These are phyloP conservation scores for Leptodactylus fallax DNA, from an alignment of 2,797 vertebrate species.

Conservation along the genomic window DNA sequence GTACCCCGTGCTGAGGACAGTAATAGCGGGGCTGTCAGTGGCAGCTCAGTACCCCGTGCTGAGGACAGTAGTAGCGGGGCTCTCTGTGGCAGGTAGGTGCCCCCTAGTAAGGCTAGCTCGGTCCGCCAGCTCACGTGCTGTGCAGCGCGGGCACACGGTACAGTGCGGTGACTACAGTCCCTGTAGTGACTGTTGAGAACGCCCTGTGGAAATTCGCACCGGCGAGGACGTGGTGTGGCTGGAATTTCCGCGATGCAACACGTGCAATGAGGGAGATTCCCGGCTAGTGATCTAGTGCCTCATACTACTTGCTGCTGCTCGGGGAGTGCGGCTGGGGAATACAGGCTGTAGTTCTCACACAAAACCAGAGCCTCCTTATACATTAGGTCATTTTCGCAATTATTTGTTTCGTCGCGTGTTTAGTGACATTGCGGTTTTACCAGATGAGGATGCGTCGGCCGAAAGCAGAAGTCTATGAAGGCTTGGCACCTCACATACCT, in stretches of 20 bases:
- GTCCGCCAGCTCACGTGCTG: neutral
- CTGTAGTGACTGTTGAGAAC: neutral
- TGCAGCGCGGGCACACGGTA: neutral
- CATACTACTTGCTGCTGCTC: neutral
- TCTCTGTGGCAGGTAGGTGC: too few relatives aligned
- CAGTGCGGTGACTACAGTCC: neutral
- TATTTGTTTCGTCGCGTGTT: neutral
- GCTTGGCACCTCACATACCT: too few relatives aligned
- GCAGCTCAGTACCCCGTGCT: too few relatives aligned
- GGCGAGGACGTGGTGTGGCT: neutral
- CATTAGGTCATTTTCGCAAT: neutral
- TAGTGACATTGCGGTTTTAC: neutral
- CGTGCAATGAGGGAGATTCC: constrained; percentile 53
- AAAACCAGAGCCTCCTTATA: neutral
- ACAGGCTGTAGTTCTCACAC: neutral
- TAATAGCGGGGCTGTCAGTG: too few relatives aligned
- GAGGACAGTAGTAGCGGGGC: too few relatives aligned
- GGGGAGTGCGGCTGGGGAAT: neutral
- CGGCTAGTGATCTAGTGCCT: neutral
- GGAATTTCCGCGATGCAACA: constrained; percentile 50
- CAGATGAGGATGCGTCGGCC: too few relatives aligned
- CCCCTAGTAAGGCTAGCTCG: too few relatives aligned
- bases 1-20: too few relatives aligned
- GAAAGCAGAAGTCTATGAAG: too few relatives aligned
- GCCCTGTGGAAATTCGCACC: constrained; percentile 1